These are phyloP conservation scores for Danaus melanippus DNA, from an alignment of 1,140 invertebrate species.

Conservation along the genomic window DNA sequence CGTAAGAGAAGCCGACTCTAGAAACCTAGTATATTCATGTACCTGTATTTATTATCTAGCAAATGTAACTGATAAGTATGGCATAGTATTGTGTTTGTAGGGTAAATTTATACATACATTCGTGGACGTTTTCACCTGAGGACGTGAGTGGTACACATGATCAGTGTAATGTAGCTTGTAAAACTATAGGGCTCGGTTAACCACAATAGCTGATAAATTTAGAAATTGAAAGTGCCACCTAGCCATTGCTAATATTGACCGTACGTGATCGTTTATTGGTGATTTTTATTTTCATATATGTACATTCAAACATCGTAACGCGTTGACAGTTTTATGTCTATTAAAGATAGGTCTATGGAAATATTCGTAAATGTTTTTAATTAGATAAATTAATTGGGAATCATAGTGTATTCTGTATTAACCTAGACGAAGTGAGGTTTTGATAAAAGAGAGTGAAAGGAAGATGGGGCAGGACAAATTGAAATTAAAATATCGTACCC, in stretches of 20 bases:
- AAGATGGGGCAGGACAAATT: conserved; percentile 49
- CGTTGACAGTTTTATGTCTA: too few species aligned
- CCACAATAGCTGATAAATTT: conserved; percentile 27
- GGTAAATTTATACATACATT: conserved; percentile 22
- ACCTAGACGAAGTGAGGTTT: too few species aligned
- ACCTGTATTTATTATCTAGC: too few species aligned
- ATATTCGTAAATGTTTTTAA: too few species aligned
- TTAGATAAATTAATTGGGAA: too few species aligned
- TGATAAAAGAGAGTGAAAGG: conserved; percentile 57
- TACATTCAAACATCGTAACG: too few species aligned
- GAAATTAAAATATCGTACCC: conserved; percentile 52
- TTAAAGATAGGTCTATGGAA: too few species aligned
- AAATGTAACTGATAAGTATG: conserved; percentile 14
- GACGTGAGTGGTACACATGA: conserved; percentile 23
- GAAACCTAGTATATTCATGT: too few species aligned
- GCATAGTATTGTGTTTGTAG: conserved; percentile 14
- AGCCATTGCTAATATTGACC: conserved; percentile 28
- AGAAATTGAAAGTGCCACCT: conserved; percentile 34
- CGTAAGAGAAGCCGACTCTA: too few species aligned
- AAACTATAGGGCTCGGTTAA: conserved; percentile 31
- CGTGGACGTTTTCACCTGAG: conserved; percentile 20
- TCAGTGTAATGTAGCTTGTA: conserved; percentile 14
- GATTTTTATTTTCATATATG: too few species aligned
- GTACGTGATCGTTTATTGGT: conserved; percentile 16
- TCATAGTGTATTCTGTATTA: too few species aligned